A percentile compares a stretch with the other conserved stretches of the same genome.
Evolutionary conservation across 2,113 vertebrate genomes (phyloP).

Genomic region (Malurus melanocephalus): DNA sequence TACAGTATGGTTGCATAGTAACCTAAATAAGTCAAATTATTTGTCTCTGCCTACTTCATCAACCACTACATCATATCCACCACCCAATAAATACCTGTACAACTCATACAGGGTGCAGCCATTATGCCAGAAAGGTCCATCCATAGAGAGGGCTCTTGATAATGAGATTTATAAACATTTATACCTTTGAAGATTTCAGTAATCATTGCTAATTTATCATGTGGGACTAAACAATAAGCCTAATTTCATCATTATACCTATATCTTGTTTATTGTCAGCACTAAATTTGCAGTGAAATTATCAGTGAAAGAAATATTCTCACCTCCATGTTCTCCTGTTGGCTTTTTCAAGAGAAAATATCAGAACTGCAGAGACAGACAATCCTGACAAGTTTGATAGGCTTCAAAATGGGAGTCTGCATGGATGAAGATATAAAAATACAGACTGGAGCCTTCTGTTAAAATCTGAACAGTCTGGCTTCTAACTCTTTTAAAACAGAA

Average conservation of each 20-base stretch:
- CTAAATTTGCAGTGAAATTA: background rate
- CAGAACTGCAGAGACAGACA: background rate
- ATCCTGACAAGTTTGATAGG: background rate
- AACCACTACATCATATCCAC: background rate
- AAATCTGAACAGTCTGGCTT: conserved; percentile 2
- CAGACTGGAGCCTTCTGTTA: background rate
- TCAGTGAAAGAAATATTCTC: background rate
- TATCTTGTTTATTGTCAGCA: background rate
- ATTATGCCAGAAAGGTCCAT: background rate
- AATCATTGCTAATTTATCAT: background rate
- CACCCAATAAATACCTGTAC: background rate
- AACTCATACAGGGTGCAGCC: background rate
- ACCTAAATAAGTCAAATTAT: background rate
- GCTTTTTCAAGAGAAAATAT: background rate
- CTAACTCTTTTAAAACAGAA: background rate
- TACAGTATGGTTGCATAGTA: background rate
- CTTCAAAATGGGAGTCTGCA: background rate
- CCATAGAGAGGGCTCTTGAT: background rate
- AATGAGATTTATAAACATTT: background rate
- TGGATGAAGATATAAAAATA: background rate
- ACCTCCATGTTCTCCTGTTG: background rate
- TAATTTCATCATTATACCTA: background rate
- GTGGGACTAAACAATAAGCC: background rate
- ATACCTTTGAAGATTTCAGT: background rate
- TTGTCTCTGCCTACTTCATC: background rate